These are phyloP conservation scores for Erythrolamprus reginae DNA, from an alignment of 2,113 vertebrate genomes.

Conservation along the genomic window DNA sequence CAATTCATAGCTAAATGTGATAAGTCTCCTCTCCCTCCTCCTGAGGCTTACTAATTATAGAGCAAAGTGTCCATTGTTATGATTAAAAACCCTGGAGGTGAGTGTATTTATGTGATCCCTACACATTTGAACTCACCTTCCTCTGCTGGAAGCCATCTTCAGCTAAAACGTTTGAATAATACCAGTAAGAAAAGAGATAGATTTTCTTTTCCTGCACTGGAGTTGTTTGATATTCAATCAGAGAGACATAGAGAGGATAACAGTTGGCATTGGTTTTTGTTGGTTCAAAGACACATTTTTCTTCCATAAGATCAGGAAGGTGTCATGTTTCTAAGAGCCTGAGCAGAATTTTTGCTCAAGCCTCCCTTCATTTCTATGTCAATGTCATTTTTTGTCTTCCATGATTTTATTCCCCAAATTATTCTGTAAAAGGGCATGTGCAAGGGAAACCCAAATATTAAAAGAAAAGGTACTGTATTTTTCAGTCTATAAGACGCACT, in stretches of 20 bases:
- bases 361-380: background rate
- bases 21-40: slow-evolving; percentile 4
- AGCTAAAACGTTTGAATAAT: background rate
- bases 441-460: background rate
- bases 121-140: background rate
- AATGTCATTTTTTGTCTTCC: background rate
- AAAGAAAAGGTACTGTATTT: too few relatives aligned
- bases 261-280: background rate
- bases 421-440: background rate
- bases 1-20: slow-evolving; percentile 1
- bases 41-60: slow-evolving; percentile 8
- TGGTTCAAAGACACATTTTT: background rate
- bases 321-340: background rate
- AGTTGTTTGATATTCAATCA: background rate
- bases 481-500: too few relatives aligned
- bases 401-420: background rate
- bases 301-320: background rate
- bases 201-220: background rate
- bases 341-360: background rate
- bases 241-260: background rate
- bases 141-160: too few relatives aligned
- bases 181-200: background rate
- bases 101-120: background rate
- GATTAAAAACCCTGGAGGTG: background rate
- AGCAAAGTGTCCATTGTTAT: slow-evolving; percentile 20